Base-by-base conservation (phyloP, 2,113 vertebrate species). In the Tylochromis polylepis region DNA sequence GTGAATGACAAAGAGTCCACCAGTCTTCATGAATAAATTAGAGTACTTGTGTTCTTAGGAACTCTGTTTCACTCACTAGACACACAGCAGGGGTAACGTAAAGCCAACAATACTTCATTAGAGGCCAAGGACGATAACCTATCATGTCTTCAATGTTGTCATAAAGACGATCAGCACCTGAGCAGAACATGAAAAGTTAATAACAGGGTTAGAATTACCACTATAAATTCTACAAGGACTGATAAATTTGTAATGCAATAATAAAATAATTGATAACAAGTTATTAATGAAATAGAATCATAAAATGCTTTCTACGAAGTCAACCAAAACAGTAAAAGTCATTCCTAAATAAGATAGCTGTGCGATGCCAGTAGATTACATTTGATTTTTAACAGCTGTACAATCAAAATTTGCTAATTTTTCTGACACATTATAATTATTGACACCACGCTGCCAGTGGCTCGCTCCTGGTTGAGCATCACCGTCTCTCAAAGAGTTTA, bases 91-190 rank as follows among this genome's bases (percentile, higher is more conserved):
- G 96, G 38, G 95, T 95, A 20, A 96, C 3, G 57, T 94, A 95
- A 62, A 92, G 85, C 95, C 96, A 96, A 62, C 95, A 96, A 55
- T 84, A 84, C 85, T 96, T 96, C 89, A 96, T 96, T 10, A 94
- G 1, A 2, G 93, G 87, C 86, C 79, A 57, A 1, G 94, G 95
- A 41, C 95, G 95, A 80, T 94, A 95, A 22, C 94, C 93, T 11
- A 94, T 91, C 95, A 95, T 96, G 75, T 95, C 95, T 86, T 96
- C 95, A 31, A 96, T 95, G 89, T 96, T 94, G 84, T 96, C 95
- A 85, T 94, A 96, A 12, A 96, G 86, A 59, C 65, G 89, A 75
- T 96, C 93, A n/a, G 89, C 95, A 55, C 95, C 95, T 96, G 91
- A 29, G 60, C 5, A 81, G 53, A 3, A 58, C 31, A 72, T 29